Base-by-base conservation (phyloP, 2,113 vertebrate genomes). In the Sebastes schlegelii region DNA sequence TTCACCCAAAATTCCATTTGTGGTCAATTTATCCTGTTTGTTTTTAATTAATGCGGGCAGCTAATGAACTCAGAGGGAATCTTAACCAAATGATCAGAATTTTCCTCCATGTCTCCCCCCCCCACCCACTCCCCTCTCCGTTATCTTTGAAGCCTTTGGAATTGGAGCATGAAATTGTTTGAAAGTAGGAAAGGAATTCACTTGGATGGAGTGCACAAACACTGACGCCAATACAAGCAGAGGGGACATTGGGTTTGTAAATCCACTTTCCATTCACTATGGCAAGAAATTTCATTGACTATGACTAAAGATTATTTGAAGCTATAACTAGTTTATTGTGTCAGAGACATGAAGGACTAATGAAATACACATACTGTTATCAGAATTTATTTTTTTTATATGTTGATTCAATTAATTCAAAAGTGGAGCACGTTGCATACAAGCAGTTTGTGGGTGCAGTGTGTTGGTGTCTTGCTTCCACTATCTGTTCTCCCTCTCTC, bases 141-240 rank as follows among this genome's bases (percentile, higher is more conserved):
- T 93, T 93, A 95, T 95, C 94, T 92, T 83, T 74, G 45, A 91
- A 91, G 90, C 88, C 89, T 92, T 91, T 91, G 85, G 90, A 95
- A 95, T 90, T 95, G 88, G 94, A 93, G 94, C 94, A 93, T 95
- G 94, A 95, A 94, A 95, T 95, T 95, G 93, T 92, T 93, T 92
- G 93, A 94, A 93, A 95, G 88, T 90, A 86, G 90, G 83, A 88
- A 72, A 90, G 88, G 87, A 93, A 92, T 92, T 90, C 79, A 55
- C 83, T 85, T 66, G 83, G 79, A 90, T 85, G 80, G 80, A 82
- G 88, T 40, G 82, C 79, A 75, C 88, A 89, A 91, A 93, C 83
- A 91, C 70, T 42, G 82, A 65, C 64, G 85, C 89, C 90, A 83
- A 82, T 45, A 69, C 79, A 90, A 84, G 88, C 74, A 51, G 76